Conservation (phyloP, 2,797 vertebrate genomes). For the Buphagus erythrorhynchus region DNA sequence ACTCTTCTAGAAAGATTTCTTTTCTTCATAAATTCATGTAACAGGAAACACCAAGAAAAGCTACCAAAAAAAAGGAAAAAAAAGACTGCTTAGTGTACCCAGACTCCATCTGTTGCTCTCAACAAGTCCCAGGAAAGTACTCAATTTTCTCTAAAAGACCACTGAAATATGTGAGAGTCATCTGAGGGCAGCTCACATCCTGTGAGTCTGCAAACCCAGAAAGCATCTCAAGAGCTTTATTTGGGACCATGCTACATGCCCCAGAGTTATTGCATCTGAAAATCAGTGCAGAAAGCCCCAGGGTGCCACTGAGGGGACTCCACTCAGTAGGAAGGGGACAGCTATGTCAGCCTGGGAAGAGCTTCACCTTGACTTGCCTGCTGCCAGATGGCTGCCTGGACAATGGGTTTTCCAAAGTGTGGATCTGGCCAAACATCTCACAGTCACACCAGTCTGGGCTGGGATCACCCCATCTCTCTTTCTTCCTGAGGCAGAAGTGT, state of each 20-base stretch:
- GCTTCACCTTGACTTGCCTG: not conserved
- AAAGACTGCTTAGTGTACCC: not conserved
- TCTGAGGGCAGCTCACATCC: not conserved
- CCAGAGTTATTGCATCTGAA: rapidly evolving
- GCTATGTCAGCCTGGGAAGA: not conserved
- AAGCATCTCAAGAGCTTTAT: not conserved
- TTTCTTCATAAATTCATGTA: not conserved
- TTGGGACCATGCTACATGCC: not conserved
- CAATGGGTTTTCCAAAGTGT: not conserved
- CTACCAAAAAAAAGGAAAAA: not conserved
- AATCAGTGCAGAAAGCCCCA: not conserved
- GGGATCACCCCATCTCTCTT: not conserved
- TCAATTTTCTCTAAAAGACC: not conserved
- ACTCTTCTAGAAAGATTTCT: not conserved
- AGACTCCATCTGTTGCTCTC: not conserved
- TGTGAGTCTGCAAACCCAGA: not conserved
- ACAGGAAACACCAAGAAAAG: not conserved
- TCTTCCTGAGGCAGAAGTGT: not conserved
- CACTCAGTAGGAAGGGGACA: not conserved
- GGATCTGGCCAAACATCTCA: not conserved
- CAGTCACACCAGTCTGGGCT: not conserved
- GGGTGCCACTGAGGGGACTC: not conserved
- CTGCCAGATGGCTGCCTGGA: not conserved
- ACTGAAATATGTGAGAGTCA: not conserved
- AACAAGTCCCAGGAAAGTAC: not conserved